phyloP scores from a whole-genome alignment of 1,140 invertebrate species.

The Oncopodura yosiiana region DNA sequence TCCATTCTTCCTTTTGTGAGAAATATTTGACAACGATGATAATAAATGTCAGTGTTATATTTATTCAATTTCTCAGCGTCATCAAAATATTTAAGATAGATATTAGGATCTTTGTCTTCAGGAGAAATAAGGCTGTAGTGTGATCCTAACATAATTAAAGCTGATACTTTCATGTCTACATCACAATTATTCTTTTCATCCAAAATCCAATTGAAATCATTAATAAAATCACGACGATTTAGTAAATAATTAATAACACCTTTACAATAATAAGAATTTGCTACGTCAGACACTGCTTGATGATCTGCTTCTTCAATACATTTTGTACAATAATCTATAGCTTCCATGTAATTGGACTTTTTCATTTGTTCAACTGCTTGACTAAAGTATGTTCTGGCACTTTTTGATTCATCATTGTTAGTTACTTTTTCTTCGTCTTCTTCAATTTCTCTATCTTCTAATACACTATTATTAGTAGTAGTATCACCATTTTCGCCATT shows the following conservation, averaged over 20 bases:
- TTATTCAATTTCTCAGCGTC: constrained; percentile 62
- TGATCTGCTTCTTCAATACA: no score
- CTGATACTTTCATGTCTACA: constrained; percentile 75
- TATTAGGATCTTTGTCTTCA: no score
- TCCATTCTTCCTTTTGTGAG: constrained; percentile 26
- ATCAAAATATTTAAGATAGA: constrained; percentile 66
- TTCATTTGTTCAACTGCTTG: no score
- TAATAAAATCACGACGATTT: no score
- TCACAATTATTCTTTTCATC: no score
- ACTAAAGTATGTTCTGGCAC: no score
- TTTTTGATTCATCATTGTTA: no score
- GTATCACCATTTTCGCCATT: constrained; percentile 1
- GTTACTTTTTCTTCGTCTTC: no score
- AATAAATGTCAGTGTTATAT: constrained; percentile 73
- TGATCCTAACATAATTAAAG: constrained; percentile 78
- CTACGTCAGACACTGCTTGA: constrained; percentile 15
- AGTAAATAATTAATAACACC: no score
- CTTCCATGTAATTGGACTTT: no score
- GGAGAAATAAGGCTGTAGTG: constrained; percentile 70
- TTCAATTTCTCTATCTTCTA: no score
- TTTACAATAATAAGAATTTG: neutral
- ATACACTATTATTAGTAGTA: constrained; percentile 14
- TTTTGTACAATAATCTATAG: neutral
- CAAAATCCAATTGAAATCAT: no score
- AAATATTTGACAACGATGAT: constrained; percentile 59